Base-by-base conservation (phyloP, 1,140 invertebrate genomes). In the Cardiocondyla obscurior region DNA sequence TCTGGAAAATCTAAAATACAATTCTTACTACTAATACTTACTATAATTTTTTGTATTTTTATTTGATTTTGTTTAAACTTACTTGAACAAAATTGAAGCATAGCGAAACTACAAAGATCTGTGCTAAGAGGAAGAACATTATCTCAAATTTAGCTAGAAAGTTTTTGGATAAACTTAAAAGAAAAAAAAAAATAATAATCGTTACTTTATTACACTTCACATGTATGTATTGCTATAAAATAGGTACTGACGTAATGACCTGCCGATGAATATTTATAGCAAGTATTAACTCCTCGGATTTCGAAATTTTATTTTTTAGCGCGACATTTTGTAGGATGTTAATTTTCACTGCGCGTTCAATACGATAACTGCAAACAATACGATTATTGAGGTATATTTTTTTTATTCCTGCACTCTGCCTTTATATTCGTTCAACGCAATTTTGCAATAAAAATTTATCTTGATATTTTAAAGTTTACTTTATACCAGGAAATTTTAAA, bases 291-390 rank as follows among this genome's bases (percentile, higher is more conserved):
- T 16, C 14, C 1, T 25, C 22, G 1, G 6, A 53, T 36, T 1
- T 58, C 7, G 10, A 28, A 44, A 22, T 57, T 7, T n/a, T 39
- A 3, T 58, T 19, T 58, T 5, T 58, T 0, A 14, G 8, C n/a
- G 1, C 49, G 39, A 33, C 36, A 36, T 65, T 42, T 42, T 44
- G 19, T 14, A 39, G 5, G 19, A 74, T 30, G 0, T 51, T 16
- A 2, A 49, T 22, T 6, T 7, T 33, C 16, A 77, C 6, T 46
- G 55, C 33, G 1, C 30, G 19, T 39, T 77, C 42, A 28, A 65
- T 36, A 77, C 73, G 73, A 65, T 77, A 64, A 16, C 60, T 77
- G 14, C 25, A 51, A 77, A 58, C 30, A 57, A 57, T 57, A 16
- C 28, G 0, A 2, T 57, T 57, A 16, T 28, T 6, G 14, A 16